A percentile compares a stretch with the other conserved stretches of the same genome.
Conservation (phyloP, 1,140 invertebrate genomes). For the Heliconius melpomene region DNA sequence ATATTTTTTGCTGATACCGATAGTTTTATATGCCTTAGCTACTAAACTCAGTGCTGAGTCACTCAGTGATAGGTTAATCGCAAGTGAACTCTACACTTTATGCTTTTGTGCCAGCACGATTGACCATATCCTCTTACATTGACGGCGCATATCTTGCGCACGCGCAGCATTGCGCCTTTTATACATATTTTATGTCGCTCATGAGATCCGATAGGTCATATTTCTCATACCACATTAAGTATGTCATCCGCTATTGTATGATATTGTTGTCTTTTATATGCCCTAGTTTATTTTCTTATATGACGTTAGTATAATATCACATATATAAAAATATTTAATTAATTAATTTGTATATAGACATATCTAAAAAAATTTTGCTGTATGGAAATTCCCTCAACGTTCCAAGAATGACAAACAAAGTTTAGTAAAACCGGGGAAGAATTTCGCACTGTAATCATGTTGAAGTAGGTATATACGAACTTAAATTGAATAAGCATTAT, state of each 20-base stretch:
- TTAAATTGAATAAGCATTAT: not conserved
- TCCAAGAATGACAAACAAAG: not conserved
- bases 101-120: conserved; percentile 23
- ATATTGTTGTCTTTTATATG: not conserved
- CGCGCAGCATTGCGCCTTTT: conserved; percentile 26
- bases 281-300: not conserved
- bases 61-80: conserved; percentile 18
- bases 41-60: conserved; percentile 7
- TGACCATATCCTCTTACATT: conserved; percentile 38
- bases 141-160: conserved; percentile 25
- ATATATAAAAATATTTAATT: not conserved
- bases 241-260: conserved; percentile 9
- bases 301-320: not conserved
- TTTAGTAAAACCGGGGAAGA: not conserved
- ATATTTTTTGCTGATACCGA: not conserved
- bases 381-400: not conserved
- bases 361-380: not conserved
- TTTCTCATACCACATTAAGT: conserved; percentile 31
- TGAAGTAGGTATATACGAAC: not conserved
- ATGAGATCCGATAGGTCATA: conserved; percentile 27
- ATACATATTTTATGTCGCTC: conserved; percentile 30
- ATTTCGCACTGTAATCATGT: not conserved
- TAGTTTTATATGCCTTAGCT: not conserved
- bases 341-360: not conserved
- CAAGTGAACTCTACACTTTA: conserved; percentile 19